Conservation (phyloP, 2,113 vertebrate species). For the Origma solitaria region DNA sequence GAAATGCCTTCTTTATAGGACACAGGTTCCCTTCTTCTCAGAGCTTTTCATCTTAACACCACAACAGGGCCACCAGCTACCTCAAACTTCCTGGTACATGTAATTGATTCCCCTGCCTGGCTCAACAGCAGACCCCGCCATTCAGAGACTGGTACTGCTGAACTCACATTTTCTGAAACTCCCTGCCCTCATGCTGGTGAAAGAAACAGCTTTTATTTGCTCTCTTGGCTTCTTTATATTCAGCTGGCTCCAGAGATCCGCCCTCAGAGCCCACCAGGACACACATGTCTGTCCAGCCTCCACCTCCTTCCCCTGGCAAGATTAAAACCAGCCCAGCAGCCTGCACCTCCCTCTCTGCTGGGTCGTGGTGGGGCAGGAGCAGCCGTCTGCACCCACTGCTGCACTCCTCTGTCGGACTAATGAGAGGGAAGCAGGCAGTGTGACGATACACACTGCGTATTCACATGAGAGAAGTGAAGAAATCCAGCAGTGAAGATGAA, state of each 20-base stretch:
- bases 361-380: constrained; percentile 45
- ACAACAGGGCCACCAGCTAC: not conserved
- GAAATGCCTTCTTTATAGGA: not conserved
- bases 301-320: constrained; percentile 51
- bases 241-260: constrained; percentile 22
- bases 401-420: not conserved
- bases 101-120: not conserved
- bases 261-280: constrained; percentile 37
- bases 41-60: not conserved
- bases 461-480: constrained; percentile 31
- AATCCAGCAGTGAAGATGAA: constrained; percentile 63
- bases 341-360: constrained; percentile 30
- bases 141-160: not conserved
- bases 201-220: not conserved
- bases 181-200: not conserved
- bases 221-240: constrained; percentile 33
- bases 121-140: not conserved
- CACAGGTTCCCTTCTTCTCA: not conserved
- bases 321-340: constrained; percentile 49
- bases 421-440: not conserved
- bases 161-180: not conserved
- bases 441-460: not conserved
- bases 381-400: not conserved
- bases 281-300: constrained; percentile 10
- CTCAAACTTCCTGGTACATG: not conserved